Evolutionary conservation across 1,140 invertebrate genomes (phyloP), one percentile per base, ranked within the genome.

Genomic region (Ridgeia piscesae): DNA sequence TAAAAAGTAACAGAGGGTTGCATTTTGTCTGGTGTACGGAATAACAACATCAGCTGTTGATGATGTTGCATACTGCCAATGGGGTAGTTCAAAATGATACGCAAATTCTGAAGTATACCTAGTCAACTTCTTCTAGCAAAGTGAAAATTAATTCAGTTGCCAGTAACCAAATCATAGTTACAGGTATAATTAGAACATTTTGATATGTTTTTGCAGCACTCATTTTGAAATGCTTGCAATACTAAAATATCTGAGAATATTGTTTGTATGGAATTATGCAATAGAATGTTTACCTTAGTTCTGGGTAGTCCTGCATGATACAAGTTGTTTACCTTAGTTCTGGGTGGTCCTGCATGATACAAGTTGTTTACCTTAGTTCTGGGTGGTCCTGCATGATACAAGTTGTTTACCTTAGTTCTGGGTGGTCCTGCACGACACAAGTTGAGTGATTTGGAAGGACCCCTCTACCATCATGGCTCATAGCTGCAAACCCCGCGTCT

Each of bases 401-500:
- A 89, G 34, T 35, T 31, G 17, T 35, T 89, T 93, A 94, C 94
- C 93, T 94, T 4, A 94, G 93, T 35, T 94, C 93, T 6, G 94
- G 94, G 31, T 95, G 93, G 50, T 91, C 95, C 42, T 94, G 92
- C 50, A 95, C 91, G 33, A 94, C 89, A 21, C 93, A 93, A 21
- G 93, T 94, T 33, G 92, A 93, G 21, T 92, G 89, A 77, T 93
- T 92, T 21, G 92, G 35, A 27, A 92, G 89, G 9, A 14, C 50
- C 6, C 34, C 77, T 33, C 92, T 93, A 17, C 94, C 94, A 91
- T 95, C 94, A 91, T 93, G 93, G 34, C 93, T 94, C 0, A 96
- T 89, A 27, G 94, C 95, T 14, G 94, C 91, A 92, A 95, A 96
- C 14, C 95, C 95, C 93, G 94, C 94, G 92, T 96, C 95, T 88